phyloP scores from a whole-genome alignment of 2,888 invertebrate genomes.

The Diogma glabrata region DNA sequence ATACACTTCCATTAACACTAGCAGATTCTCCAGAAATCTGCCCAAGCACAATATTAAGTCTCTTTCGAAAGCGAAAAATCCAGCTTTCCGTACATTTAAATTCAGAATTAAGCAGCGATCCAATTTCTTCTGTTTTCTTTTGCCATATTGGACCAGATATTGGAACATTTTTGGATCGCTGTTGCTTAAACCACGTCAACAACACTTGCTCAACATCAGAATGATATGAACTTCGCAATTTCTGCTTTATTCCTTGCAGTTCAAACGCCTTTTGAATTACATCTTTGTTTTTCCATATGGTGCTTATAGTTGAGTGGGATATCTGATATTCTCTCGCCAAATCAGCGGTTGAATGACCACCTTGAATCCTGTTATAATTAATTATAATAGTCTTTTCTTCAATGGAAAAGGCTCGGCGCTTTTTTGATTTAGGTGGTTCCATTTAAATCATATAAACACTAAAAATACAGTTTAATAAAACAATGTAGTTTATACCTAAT shows the following conservation, averaged over 20 bases:
- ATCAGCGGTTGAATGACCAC: not conserved
- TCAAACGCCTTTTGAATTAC: not conserved
- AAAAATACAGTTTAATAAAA: too few species aligned
- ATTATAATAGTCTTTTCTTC: not conserved
- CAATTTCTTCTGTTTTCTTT: not conserved
- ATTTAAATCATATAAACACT: too few species aligned
- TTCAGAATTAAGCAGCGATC: not conserved
- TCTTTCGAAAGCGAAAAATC: conserved; percentile 3
- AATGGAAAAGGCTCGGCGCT: not conserved
- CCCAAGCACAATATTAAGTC: not conserved
- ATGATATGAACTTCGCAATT: not conserved
- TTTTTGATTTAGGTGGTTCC: not conserved
- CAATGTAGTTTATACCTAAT: too few species aligned
- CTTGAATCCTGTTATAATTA: not conserved
- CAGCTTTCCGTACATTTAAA: not conserved
- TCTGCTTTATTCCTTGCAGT: not conserved
- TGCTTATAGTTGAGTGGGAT: not conserved
- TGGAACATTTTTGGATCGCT: not conserved
- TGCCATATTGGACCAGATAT: not conserved
- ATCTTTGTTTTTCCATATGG: not conserved
- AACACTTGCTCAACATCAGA: not conserved
- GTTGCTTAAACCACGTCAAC: not conserved
- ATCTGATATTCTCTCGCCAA: not conserved
- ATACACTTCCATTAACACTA: not conserved
- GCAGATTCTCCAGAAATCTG: not conserved